Conservation (phyloP, 2,888 invertebrate species). For the Athalia circularis region DNA sequence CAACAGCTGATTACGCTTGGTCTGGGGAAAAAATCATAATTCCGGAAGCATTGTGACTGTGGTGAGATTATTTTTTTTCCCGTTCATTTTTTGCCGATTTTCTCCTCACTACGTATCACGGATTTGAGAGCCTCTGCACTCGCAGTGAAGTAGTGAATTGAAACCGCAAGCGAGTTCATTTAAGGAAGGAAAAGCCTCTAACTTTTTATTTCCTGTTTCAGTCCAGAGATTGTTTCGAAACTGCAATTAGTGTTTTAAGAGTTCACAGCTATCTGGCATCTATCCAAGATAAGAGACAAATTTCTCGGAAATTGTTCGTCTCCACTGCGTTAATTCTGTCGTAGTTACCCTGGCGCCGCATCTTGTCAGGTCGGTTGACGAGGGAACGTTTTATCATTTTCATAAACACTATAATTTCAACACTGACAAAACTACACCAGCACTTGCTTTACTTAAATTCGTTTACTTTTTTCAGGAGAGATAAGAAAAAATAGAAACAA, state of each 20-base stretch:
- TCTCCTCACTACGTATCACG: background rate
- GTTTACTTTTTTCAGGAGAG: background rate
- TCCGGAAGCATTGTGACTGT: background rate
- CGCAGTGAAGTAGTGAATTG: constrained; percentile 18
- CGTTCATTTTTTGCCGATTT: background rate
- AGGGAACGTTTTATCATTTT: constrained; percentile 15
- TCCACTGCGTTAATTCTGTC: constrained; percentile 5
- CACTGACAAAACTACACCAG: background rate
- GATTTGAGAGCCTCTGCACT: constrained; percentile 9
- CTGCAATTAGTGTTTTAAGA: constrained; percentile 40
- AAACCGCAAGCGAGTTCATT: constrained; percentile 35
- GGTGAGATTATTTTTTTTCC: background rate
- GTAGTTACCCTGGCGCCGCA: background rate
- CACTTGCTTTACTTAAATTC: too few species aligned
- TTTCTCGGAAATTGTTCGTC: constrained; percentile 31
- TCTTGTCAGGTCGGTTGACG: background rate
- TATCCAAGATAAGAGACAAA: constrained; percentile 39
- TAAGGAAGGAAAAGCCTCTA: constrained; percentile 15
- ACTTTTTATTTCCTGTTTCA: constrained; percentile 29
- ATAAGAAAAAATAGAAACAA: background rate
- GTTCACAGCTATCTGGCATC: constrained; percentile 41
- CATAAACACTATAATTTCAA: background rate
- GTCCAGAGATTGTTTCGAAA: constrained; percentile 43
- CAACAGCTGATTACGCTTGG: background rate
- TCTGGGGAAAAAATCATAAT: too few species aligned